Percentiles rank a stretch among this genome's conserved stretches.
phyloP scores from a whole-genome alignment of 2,888 invertebrate species.

The Alcis repandata region DNA sequence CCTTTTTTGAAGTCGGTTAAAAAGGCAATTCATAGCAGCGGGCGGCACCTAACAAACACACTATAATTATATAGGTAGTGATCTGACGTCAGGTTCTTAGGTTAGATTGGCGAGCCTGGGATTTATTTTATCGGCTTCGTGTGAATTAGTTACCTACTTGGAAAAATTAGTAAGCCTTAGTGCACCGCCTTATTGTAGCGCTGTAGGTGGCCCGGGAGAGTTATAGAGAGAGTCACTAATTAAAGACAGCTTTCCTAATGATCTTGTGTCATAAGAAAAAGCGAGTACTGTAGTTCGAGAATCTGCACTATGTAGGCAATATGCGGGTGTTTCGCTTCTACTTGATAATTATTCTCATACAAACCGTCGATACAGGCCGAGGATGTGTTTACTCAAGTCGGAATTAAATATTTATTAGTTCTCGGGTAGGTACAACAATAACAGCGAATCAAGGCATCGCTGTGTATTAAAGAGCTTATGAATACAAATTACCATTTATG shows the following conservation, averaged over 20 bases:
- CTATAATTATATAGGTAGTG: too few species aligned
- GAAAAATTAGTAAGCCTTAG: too few species aligned
- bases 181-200: too few species aligned
- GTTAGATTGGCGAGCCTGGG: too few species aligned
- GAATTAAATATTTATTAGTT: conserved; percentile 78
- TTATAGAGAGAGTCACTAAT: neutral
- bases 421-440: conserved; percentile 67
- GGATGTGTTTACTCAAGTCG: conserved; percentile 57
- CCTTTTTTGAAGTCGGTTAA: too few species aligned
- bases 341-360: conserved; percentile 1
- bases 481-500: conserved; percentile 74
- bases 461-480: conserved; percentile 69
- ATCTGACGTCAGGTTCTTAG: too few species aligned
- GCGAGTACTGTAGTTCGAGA: neutral
- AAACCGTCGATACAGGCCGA: conserved; percentile 28
- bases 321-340: conserved; percentile 4
- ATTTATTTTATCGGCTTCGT: too few species aligned
- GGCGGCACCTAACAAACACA: too few species aligned
- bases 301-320: neutral
- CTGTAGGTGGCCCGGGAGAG: too few species aligned
- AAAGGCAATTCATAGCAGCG: too few species aligned
- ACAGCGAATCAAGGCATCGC: conserved; percentile 69
- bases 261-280: too few species aligned
- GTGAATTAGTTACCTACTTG: too few species aligned
- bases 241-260: neutral